Percentiles rank a stretch among this genome's conserved stretches.
phyloP scores from a whole-genome alignment of 2,888 invertebrate genomes.

The Nyleta sp. region DNA sequence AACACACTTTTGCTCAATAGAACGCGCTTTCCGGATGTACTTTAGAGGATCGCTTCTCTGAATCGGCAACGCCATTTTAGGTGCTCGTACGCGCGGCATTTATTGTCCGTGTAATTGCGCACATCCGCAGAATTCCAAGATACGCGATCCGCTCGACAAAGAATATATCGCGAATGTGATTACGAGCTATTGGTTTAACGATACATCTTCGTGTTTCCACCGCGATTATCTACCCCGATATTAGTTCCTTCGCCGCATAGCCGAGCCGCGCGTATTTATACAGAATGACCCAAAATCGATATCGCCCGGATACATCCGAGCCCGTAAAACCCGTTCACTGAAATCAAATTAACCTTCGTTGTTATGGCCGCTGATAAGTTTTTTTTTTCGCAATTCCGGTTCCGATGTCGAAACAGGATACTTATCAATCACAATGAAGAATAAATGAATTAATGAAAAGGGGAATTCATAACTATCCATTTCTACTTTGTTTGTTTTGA shows the following conservation, averaged over 20 bases:
- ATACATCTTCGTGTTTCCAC: constrained; percentile 34
- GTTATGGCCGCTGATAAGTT: too few relatives aligned
- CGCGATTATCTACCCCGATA: constrained; percentile 36
- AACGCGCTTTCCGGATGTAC: constrained; percentile 59
- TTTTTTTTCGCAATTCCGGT: too few relatives aligned
- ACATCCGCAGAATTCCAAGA: constrained; percentile 65
- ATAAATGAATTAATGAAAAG: too few relatives aligned
- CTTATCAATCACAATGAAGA: too few relatives aligned
- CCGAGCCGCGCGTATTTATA: too few relatives aligned
- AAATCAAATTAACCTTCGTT: too few relatives aligned
- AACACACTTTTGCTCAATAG: constrained; percentile 62
- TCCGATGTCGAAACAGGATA: too few relatives aligned
- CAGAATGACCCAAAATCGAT: constrained; percentile 51
- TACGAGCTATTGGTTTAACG: constrained; percentile 57
- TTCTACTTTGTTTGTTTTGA: too few relatives aligned
- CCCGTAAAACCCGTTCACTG: neutral
- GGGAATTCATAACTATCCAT: too few relatives aligned
- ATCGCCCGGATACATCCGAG: constrained; percentile 11
- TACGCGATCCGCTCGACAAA: constrained; percentile 57
- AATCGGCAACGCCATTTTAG: constrained; percentile 63
- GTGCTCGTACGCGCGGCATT: constrained; percentile 59
- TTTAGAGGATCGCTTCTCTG: constrained; percentile 56
- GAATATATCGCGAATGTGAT: constrained; percentile 44
- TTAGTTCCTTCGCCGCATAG: constrained; percentile 29
- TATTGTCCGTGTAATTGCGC: constrained; percentile 67